phyloP scores from a whole-genome alignment of 1,140 invertebrate genomes.

The Zaprionus tsacasi region DNA sequence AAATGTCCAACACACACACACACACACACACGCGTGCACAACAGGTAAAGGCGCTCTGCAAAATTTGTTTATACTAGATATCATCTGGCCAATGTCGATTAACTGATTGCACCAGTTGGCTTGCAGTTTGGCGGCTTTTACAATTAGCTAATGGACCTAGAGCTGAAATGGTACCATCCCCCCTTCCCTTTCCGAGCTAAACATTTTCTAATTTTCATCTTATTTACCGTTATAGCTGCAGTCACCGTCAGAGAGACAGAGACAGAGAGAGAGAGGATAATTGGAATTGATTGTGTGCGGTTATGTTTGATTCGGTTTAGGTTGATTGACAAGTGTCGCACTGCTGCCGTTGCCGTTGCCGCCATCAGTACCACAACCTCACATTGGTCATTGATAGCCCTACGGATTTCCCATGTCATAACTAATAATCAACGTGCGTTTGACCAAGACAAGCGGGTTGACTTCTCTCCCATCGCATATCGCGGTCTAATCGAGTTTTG shows the following conservation, averaged over 20 bases:
- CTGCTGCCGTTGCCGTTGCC: background rate
- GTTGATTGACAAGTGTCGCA: slow-evolving; percentile 9
- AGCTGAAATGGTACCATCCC: background rate
- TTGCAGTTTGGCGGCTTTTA: slow-evolving; percentile 28
- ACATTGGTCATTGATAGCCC: background rate
- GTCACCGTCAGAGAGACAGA: background rate
- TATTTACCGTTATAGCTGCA: slow-evolving; percentile 3
- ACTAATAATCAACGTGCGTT: background rate
- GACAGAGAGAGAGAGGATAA: background rate
- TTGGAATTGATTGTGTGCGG: slow-evolving; percentile 3
- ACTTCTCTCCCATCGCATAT: too few species aligned
- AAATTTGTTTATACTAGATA: slow-evolving; percentile 19
- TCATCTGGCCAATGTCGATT: slow-evolving; percentile 7
- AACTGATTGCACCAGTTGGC: slow-evolving; percentile 13
- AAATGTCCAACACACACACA: background rate
- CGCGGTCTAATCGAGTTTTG: background rate
- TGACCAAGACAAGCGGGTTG: background rate
- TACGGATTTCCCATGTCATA: background rate
- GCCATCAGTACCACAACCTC: background rate
- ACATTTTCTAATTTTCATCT: slow-evolving; percentile 9
- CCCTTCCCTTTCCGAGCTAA: too few species aligned
- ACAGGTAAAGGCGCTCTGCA: slow-evolving; percentile 4
- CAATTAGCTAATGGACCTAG: slow-evolving; percentile 44
- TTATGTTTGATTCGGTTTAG: slow-evolving; percentile 1
- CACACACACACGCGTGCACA: background rate